Percentiles rank a stretch among this genome's conserved stretches.
phyloP scores from a whole-genome alignment of 2,113 vertebrate species.

The Lamprologus speciosus region DNA sequence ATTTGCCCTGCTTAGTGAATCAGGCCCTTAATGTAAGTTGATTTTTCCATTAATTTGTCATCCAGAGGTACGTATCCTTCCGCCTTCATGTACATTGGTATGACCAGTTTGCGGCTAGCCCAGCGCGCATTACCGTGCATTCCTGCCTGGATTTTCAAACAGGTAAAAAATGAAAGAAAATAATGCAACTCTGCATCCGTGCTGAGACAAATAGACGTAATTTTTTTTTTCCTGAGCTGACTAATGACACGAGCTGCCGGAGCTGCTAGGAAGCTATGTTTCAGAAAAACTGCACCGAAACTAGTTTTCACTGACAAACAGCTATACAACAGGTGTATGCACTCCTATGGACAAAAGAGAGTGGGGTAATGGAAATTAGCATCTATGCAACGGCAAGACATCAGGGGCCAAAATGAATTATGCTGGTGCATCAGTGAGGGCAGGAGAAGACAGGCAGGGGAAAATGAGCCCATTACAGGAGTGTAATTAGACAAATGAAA shows the following conservation, averaged over 20 bases:
- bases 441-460: slow-evolving; percentile 12
- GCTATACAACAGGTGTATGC: slow-evolving; percentile 3
- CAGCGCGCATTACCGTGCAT: not conserved
- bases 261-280: not conserved
- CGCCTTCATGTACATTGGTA: not conserved
- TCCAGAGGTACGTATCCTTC: not conserved
- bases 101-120: not conserved
- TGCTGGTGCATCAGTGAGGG: slow-evolving; percentile 1
- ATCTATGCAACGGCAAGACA: not conserved
- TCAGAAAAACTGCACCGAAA: not conserved
- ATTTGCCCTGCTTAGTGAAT: not conserved
- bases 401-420: slow-evolving; percentile 19
- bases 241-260: not conserved
- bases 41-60: not conserved
- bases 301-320: not conserved
- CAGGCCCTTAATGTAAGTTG: not conserved
- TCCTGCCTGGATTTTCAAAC: slow-evolving; percentile 10
- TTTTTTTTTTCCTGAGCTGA: not conserved
- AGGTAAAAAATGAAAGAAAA: not conserved
- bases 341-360: not conserved
- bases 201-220: slow-evolving; percentile 5
- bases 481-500: slow-evolving; percentile 58
- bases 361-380: slow-evolving; percentile 7
- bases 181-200: not conserved
- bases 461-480: slow-evolving; percentile 39